A percentile compares a stretch with the other conserved stretches of the same genome.
phyloP scores from a whole-genome alignment of 1,140 invertebrate species.

The Harlomillsia oculata region DNA sequence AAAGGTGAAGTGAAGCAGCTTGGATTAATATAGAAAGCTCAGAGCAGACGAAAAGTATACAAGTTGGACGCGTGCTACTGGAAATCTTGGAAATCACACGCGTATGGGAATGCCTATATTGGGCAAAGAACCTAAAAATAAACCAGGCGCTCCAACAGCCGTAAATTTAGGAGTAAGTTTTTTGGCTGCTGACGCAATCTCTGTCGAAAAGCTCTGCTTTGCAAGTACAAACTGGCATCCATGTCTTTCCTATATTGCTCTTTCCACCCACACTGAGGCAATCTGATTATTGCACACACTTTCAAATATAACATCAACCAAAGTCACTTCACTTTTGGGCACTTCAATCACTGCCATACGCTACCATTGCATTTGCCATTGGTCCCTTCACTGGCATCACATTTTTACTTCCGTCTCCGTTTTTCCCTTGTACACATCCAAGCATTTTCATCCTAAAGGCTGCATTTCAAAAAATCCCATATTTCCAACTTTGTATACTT shows the following conservation, averaged over 20 bases:
- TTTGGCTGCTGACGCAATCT: conserved; percentile 28
- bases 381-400: background rate
- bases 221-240: background rate
- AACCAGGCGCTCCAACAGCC: conserved; percentile 22
- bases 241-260: background rate
- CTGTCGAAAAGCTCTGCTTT: conserved; percentile 13
- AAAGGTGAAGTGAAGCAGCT: no score
- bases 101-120: conserved; percentile 27
- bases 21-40: no score
- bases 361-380: background rate
- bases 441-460: no score
- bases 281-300: conserved; percentile 5
- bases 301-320: background rate
- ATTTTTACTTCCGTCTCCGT: no score
- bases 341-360: background rate
- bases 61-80: conserved; percentile 18
- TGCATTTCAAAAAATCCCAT: no score
- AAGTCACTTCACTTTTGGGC: no score
- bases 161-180: conserved; percentile 25
- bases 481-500: no score
- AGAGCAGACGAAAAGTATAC: no score
- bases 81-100: conserved; percentile 17
- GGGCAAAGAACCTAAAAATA: conserved; percentile 33
- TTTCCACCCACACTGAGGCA: conserved; percentile 12
- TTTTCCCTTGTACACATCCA: no score